These are phyloP conservation scores for Ophion slaviceki DNA, from an alignment of 2,888 invertebrate genomes.

Conservation along the genomic window DNA sequence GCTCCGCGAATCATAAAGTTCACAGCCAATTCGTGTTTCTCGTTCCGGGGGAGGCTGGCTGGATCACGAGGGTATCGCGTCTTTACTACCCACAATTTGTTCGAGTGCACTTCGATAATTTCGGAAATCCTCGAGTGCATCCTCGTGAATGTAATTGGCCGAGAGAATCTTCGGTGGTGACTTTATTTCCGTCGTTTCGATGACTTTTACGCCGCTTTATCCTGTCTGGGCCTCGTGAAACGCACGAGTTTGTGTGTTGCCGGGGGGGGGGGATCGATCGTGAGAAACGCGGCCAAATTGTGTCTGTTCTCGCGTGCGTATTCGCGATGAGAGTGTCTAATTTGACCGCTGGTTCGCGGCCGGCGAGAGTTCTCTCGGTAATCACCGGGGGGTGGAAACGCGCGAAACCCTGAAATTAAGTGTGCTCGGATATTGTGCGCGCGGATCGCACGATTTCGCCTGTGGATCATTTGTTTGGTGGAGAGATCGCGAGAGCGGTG, in stretches of 20 bases:
- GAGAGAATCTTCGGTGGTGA: constrained; percentile 5
- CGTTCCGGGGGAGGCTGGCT: background rate
- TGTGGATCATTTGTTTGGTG: constrained; percentile 12
- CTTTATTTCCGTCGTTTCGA: constrained; percentile 17
- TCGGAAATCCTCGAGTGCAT: background rate
- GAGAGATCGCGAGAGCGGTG: background rate
- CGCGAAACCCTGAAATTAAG: background rate
- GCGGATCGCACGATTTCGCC: background rate
- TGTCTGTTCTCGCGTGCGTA: constrained; percentile 9
- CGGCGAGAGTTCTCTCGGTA: constrained; percentile 9
- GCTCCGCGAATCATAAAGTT: constrained; percentile 25
- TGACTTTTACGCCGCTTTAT: constrained; percentile 12
- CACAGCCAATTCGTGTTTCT: constrained; percentile 1
- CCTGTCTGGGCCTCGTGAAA: background rate
- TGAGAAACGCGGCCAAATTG: constrained; percentile 22
- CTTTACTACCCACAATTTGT: constrained; percentile 13
- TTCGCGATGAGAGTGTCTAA: constrained; percentile 21
- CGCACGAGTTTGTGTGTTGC: background rate
- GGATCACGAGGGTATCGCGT: background rate
- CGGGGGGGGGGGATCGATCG: background rate
- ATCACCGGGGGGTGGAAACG: constrained; percentile 1
- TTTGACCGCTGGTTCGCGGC: constrained; percentile 26
- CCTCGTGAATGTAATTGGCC: constrained; percentile 7
- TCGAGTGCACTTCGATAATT: constrained; percentile 7
- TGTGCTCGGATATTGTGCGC: background rate